These are phyloP conservation scores for Corythoichthys intestinalis DNA, from an alignment of 2,113 vertebrate species.

Conservation along the genomic window DNA sequence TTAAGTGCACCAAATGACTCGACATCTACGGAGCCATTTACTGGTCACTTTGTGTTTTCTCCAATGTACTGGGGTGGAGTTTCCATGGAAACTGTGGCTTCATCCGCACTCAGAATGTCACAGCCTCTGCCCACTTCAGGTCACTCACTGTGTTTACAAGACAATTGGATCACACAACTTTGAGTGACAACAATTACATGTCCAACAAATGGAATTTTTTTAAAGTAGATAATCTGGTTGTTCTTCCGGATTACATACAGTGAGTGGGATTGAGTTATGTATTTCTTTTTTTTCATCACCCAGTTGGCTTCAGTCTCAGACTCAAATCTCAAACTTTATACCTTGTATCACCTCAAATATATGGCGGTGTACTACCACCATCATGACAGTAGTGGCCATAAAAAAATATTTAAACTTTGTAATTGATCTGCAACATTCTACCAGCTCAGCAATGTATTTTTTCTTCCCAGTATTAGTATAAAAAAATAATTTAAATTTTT, in stretches of 20 bases:
- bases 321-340: no score
- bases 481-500: no score
- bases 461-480: no score
- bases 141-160: slow-evolving; percentile 27
- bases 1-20: not conserved
- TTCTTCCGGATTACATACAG: no score
- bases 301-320: no score
- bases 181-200: not conserved
- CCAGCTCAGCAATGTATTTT: no score
- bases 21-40: slow-evolving; percentile 9
- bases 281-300: not conserved
- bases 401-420: no score
- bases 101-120: slow-evolving; percentile 31
- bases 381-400: no score
- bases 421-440: no score
- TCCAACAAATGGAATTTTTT: not conserved
- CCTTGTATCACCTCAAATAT: no score
- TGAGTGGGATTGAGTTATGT: not conserved
- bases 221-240: not conserved
- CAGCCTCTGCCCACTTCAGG: slow-evolving; percentile 32
- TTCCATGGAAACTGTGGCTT: slow-evolving; percentile 57
- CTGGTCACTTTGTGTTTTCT: slow-evolving; percentile 36
- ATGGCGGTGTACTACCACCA: no score
- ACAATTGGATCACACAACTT: slow-evolving; percentile 39
- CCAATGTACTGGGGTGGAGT: slow-evolving; percentile 30